Base-by-base conservation (phyloP, 2,888 invertebrate species). In the Hypsopygia costalis region DNA sequence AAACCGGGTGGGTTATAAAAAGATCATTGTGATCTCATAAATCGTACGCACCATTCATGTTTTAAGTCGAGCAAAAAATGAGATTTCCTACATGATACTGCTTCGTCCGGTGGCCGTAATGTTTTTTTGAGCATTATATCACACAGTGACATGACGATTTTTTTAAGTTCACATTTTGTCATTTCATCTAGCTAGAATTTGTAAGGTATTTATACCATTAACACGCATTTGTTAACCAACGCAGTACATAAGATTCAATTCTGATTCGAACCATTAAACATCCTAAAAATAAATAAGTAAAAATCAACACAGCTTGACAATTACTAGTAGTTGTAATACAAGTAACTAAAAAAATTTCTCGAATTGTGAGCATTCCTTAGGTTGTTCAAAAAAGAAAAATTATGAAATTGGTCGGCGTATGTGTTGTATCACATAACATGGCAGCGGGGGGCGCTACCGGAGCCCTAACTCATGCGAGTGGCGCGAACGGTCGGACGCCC, bases 21-120 rank as follows among this genome's bases (percentile, higher is more conserved):
- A 83, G 81, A 81, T 75, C 75, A 74, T 68, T 81, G 78, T 80
- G 81, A 85, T 82, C 80, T 75, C 83, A 85, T 86, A 87, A 86
- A 86, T 86, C 77, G 81, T 83, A 79, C 69, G 69, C 73, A 81
- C 85, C 85, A 85, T 86, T 86, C 85, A 86, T 83, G 86, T 79
- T 78, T 74, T 74, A 69, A 68, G 62, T 55, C 69, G 55, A 55
- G 67, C 67, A 83, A 85, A 81, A 83, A 81, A 70, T 55, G 55
- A 77, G 83, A 86, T 86, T 85, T 85, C 85, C 83, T 86, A 79
- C 70, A 60, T 56, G 86, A 86, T 86, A 82, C 55, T 61, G 60
- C 64, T 72, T 69, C 80, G 82, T 83, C 82, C 85, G 83, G 83
- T 82, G 77, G 74, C 74, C 74, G 65, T 65, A 51, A 52, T 16